phyloP scores from a whole-genome alignment of 2,888 invertebrate species.

The Oegoconia quadripuncta region DNA sequence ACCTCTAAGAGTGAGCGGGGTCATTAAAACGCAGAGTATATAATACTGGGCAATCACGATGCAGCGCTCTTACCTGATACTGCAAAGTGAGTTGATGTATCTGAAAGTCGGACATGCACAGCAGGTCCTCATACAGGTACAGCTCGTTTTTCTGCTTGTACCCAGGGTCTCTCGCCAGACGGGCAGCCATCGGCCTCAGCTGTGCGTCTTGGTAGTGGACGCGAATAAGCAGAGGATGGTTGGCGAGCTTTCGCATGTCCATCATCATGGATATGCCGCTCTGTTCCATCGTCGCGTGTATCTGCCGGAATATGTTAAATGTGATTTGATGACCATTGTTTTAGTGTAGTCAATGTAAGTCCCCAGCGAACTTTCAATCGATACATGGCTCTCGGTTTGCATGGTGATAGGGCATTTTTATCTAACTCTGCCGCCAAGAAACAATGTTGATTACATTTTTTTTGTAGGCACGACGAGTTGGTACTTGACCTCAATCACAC shows the following conservation, averaged over 20 bases:
- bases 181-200: slow-evolving; percentile 82
- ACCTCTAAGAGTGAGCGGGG: no score
- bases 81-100: slow-evolving; percentile 87
- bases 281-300: slow-evolving; percentile 75
- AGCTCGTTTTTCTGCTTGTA: slow-evolving; percentile 88
- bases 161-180: slow-evolving; percentile 81
- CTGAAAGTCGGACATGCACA: slow-evolving; percentile 94
- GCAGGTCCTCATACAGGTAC: slow-evolving; percentile 92
- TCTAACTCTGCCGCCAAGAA: no score
- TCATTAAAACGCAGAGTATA: no score
- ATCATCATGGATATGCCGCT: slow-evolving; percentile 91
- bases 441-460: no score
- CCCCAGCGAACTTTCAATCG: no score
- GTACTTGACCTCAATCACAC: no score
- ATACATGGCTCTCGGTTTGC: no score
- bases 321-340: no score
- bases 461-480: no score
- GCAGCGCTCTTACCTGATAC: slow-evolving; percentile 73
- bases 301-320: slow-evolving; percentile 39
- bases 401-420: no score
- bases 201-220: slow-evolving; percentile 84
- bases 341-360: no score
- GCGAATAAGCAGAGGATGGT: slow-evolving; percentile 93
- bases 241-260: slow-evolving; percentile 95
- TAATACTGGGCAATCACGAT: neutral